phyloP scores from a whole-genome alignment of 2,888 invertebrate genomes.

The Ecliptopera silaceata region DNA sequence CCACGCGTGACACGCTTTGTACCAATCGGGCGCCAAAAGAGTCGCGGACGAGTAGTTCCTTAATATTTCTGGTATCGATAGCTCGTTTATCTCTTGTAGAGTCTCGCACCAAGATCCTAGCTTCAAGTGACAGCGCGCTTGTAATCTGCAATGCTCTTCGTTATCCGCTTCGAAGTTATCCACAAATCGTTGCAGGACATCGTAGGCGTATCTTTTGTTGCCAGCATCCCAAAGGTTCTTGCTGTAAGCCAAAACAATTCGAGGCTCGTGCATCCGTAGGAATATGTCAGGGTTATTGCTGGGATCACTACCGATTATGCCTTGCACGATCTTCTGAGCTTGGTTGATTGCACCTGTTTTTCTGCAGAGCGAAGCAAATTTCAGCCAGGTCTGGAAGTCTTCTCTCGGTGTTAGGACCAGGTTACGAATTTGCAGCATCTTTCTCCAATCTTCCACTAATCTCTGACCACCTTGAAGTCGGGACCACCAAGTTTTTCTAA shows the following conservation, averaged over 20 bases:
- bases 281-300: constrained; percentile 85
- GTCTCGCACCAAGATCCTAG: constrained; percentile 98
- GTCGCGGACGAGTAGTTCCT: constrained; percentile 92
- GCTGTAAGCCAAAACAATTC: constrained; percentile 96
- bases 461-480: constrained; percentile 96
- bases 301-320: constrained; percentile 92
- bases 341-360: constrained; percentile 94
- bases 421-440: constrained; percentile 96
- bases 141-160: constrained; percentile 80
- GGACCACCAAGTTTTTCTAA: constrained; percentile 96
- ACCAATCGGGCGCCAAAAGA: constrained; percentile 94
- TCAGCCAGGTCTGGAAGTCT: constrained; percentile 97
- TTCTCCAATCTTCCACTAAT: constrained; percentile 98
- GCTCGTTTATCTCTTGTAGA: constrained; percentile 91
- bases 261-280: constrained; percentile 90
- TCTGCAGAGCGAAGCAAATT: constrained; percentile 97
- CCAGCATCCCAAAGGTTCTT: constrained; percentile 97
- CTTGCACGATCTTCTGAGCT: constrained; percentile 95
- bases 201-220: constrained; percentile 88
- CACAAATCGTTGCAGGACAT: constrained; percentile 91
- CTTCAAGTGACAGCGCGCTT: constrained; percentile 94
- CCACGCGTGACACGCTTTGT: constrained; percentile 99
- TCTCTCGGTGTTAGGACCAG: constrained; percentile 95
- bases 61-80: constrained; percentile 89
- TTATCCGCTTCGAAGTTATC: constrained; percentile 76